Evolutionary conservation across 2,113 vertebrate genomes (phyloP).

Genomic region (Tupaia chinensis): DNA sequence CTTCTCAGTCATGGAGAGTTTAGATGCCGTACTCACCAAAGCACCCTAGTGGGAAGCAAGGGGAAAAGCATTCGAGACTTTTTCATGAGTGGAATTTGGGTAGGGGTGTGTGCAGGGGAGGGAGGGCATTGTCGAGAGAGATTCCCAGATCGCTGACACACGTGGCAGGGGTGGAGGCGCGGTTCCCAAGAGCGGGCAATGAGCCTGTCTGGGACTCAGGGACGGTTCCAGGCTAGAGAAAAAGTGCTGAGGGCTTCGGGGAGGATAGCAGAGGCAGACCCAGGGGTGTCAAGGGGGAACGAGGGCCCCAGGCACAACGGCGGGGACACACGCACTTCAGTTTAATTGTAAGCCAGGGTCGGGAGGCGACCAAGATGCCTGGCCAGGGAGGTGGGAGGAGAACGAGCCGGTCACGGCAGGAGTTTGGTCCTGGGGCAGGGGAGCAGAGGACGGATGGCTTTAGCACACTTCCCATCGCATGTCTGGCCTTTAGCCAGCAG

Average conservation of each 20-base stretch:
- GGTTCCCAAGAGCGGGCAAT: background rate
- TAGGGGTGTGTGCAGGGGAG: too few relatives aligned
- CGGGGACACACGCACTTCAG: background rate
- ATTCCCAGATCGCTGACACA: background rate
- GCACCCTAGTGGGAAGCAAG: too few relatives aligned
- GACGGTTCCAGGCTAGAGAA: background rate
- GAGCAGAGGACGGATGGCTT: background rate
- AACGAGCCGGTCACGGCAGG: background rate
- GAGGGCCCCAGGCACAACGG: too few relatives aligned
- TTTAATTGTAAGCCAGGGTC: background rate
- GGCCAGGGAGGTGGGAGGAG: background rate
- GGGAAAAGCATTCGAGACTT: background rate
- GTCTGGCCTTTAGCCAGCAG: background rate
- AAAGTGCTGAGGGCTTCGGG: background rate
- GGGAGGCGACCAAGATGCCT: background rate
- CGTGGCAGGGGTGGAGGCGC: background rate
- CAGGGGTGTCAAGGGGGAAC: accelerated
- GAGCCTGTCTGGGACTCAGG: background rate
- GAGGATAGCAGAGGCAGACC: background rate
- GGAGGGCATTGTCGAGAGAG: background rate
- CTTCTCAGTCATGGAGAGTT: background rate
- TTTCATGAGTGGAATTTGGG: background rate
- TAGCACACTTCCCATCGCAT: background rate
- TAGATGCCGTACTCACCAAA: too few relatives aligned
- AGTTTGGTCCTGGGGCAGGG: background rate